Percentiles rank a stretch among this genome's conserved stretches.
These are phyloP conservation scores for Pelobates fuscus DNA, from an alignment of 2,113 vertebrate species.

Conservation along the genomic window DNA sequence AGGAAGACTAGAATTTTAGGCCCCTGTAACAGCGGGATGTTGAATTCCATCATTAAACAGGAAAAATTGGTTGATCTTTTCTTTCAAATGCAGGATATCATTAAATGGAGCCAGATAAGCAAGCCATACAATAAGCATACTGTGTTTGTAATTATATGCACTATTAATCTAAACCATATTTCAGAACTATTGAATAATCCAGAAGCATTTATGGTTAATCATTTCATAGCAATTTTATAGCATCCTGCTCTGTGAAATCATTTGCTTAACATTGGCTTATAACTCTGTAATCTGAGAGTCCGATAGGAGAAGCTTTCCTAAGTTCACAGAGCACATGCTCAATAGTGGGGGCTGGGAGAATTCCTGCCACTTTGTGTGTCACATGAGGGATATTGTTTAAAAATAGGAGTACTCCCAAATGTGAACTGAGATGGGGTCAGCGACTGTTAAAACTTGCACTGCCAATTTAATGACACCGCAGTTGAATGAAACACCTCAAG, in stretches of 20 bases:
- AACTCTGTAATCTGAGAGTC: constrained; percentile 26
- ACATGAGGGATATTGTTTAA: constrained; percentile 32
- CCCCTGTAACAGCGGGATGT: neutral
- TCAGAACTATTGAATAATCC: neutral
- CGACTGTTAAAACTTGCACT: too few relatives aligned
- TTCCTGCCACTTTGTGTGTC: constrained; percentile 20
- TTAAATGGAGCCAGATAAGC: constrained; percentile 3
- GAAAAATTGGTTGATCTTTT: neutral
- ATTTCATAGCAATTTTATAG: constrained; percentile 15
- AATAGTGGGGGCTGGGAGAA: neutral
- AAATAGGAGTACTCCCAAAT: constrained; percentile 4
- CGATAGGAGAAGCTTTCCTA: neutral
- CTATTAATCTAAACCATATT: constrained; percentile 19
- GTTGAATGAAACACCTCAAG: too few relatives aligned
- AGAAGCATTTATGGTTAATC: constrained; percentile 10
- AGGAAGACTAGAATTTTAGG: neutral
- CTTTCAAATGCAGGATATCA: neutral
- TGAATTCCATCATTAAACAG: neutral
- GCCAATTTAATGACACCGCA: too few relatives aligned
- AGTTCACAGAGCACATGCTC: constrained; percentile 24
- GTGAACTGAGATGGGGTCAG: neutral
- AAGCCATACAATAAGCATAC: neutral
- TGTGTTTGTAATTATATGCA: constrained; percentile 7
- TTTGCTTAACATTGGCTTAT: constrained; percentile 8
- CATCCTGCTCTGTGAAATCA: constrained; percentile 22